A percentile compares a stretch with the other conserved stretches of the same genome.
Evolutionary conservation across 2,113 vertebrate species (phyloP).

Genomic region (Choloepus hoffmanni): DNA sequence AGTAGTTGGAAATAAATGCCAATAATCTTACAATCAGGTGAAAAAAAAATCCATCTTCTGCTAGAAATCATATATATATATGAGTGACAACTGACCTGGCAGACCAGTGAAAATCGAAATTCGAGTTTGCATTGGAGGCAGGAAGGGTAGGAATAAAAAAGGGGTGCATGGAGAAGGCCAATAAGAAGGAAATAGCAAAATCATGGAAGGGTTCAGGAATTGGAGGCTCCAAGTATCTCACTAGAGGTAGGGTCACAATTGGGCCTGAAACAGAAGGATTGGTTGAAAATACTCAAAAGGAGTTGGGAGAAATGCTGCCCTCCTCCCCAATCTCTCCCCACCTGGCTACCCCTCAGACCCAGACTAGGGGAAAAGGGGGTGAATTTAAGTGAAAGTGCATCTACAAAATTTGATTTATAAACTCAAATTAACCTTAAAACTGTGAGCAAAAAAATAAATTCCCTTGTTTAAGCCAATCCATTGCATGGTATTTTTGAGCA

Average conservation of each 20-base stretch:
- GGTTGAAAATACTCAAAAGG: not conserved
- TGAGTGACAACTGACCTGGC: not conserved
- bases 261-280: not conserved
- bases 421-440: too few relatives aligned
- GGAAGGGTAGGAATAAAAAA: not conserved
- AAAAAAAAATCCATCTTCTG: too few relatives aligned
- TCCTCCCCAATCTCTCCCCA: not conserved
- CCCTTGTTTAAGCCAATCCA: too few relatives aligned
- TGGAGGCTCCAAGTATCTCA: not conserved
- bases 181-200: not conserved
- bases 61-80: not conserved
- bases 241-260: not conserved
- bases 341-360: not conserved
- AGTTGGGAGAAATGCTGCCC: not conserved
- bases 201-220: not conserved
- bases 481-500: too few relatives aligned
- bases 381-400: too few relatives aligned
- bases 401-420: too few relatives aligned
- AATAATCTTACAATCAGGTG: too few relatives aligned
- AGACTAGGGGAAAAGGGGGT: too few relatives aligned
- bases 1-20: not conserved
- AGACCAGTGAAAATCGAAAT: not conserved
- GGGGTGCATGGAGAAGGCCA: not conserved
- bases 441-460: too few relatives aligned
- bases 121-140: not conserved